These are phyloP conservation scores for Rhineura floridana DNA, from an alignment of 2,113 vertebrate genomes.

Conservation along the genomic window DNA sequence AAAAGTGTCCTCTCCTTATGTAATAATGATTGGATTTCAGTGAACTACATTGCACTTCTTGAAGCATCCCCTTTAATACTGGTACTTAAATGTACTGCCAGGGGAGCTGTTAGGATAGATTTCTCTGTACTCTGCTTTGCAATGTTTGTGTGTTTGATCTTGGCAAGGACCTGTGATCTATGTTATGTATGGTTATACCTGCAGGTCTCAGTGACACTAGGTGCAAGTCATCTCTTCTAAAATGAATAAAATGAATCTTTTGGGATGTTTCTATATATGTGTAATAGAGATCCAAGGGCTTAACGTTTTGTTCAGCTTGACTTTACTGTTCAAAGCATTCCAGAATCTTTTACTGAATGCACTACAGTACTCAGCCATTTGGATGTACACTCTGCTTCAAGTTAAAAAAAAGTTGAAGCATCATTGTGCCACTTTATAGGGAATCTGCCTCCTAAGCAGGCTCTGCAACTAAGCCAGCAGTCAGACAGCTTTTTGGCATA, in stretches of 20 bases:
- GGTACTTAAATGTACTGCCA: not conserved
- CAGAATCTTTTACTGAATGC: not conserved
- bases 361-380: not conserved
- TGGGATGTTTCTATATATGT: constrained; percentile 26
- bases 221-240: not conserved
- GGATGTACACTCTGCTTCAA: constrained; percentile 38
- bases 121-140: not conserved
- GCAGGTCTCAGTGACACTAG: not conserved
- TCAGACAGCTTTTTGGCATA: constrained; percentile 22
- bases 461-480: constrained; percentile 54
- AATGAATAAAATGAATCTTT: constrained; percentile 15
- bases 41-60: not conserved
- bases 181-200: not conserved
- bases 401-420: no score
- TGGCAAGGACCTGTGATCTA: constrained; percentile 4
- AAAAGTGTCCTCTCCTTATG: not conserved
- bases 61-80: not conserved
- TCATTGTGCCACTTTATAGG: constrained; percentile 39
- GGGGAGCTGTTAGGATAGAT: not conserved
- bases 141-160: constrained; percentile 18
- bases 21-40: not conserved
- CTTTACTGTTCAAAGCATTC: constrained; percentile 25
- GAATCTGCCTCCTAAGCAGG: constrained; percentile 31
- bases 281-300: not conserved
- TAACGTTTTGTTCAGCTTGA: constrained; percentile 11